Percentiles rank a stretch among this genome's conserved stretches.
phyloP scores from a whole-genome alignment of 2,113 vertebrate genomes.

The Argyrosomus japonicus region DNA sequence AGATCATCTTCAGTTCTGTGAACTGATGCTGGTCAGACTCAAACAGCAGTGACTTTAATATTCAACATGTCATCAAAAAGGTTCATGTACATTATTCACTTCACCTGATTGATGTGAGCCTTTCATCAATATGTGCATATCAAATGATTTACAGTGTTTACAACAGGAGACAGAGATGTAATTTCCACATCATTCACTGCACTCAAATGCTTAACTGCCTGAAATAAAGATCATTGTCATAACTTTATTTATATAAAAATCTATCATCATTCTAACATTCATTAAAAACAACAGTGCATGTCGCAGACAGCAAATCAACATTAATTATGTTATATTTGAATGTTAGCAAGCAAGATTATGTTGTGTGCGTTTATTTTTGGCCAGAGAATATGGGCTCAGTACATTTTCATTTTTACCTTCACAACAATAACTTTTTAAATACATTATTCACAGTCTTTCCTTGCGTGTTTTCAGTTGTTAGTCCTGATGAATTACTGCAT shows the following conservation, averaged over 20 bases:
- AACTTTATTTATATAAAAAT: background rate
- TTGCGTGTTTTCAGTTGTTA: background rate
- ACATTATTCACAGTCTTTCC: background rate
- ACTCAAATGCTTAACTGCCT: no score
- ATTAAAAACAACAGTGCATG: background rate
- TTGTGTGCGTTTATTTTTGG: no score
- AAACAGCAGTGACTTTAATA: background rate
- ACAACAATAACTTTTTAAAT: background rate
- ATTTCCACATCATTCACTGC: no score
- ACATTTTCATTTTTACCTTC: background rate
- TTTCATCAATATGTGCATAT: background rate
- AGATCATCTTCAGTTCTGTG: background rate
- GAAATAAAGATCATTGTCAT: background rate
- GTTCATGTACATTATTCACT: background rate
- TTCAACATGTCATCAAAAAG: background rate
- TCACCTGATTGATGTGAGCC: background rate
- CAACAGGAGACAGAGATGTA: no score
- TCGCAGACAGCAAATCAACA: background rate
- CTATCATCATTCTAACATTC: no score
- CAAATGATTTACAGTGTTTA: no score
- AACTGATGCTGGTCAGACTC: background rate
- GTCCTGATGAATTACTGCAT: background rate
- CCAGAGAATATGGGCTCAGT: background rate
- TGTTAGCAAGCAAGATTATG: background rate
- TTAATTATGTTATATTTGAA: background rate